Evolutionary conservation across 1,140 invertebrate species (phyloP), one percentile per base, ranked within the genome.

Genomic region (Colletes latitarsis): DNA sequence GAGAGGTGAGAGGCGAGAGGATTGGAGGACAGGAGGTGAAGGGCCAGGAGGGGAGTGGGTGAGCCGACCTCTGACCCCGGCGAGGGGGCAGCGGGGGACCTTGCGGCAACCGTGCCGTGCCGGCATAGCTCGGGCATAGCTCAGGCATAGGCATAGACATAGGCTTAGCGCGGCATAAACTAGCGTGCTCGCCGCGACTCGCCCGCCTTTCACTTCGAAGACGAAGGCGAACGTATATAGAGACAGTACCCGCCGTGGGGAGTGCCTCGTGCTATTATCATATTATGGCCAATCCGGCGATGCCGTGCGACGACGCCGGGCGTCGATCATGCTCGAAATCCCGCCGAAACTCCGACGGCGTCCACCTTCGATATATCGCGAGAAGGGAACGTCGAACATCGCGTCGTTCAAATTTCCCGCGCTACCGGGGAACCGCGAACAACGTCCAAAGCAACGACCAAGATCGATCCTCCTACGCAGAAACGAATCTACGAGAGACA

Each of bases 201-300:
- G 91, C 92, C 91, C 91, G 92, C 92, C 92, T 93, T 92, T 93
- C 92, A 92, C 92, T 92, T 92, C 82, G 90, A 90, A 91, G 91
- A 92, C 89, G 90, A 91, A 88, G 91, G 89, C 86, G 74, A 85
- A 82, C 85, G 83, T 85, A 86, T 83, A 68, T 82, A 87, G 89
- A 87, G 89, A 88, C 85, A 86, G 85, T 80, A 79, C 81, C 85
- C 72, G 83, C 80, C 82, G 69, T 81, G 85, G 88, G 88, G 89
- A 91, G 89, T 90, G 90, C 90, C 89, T 90, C 89, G 89, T 86
- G 88, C 88, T 88, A 92, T 92, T 92, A 92, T 92, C 91, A 89
- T 92, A 91, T 91, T 91, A 91, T 91, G 89, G 88, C 83, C 87
- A 91, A 92, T 90, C 88, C 89, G 79, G 82, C 86, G 64, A 71